phyloP scores from a whole-genome alignment of 2,797 vertebrate genomes.

The Amblyraja radiata region DNA sequence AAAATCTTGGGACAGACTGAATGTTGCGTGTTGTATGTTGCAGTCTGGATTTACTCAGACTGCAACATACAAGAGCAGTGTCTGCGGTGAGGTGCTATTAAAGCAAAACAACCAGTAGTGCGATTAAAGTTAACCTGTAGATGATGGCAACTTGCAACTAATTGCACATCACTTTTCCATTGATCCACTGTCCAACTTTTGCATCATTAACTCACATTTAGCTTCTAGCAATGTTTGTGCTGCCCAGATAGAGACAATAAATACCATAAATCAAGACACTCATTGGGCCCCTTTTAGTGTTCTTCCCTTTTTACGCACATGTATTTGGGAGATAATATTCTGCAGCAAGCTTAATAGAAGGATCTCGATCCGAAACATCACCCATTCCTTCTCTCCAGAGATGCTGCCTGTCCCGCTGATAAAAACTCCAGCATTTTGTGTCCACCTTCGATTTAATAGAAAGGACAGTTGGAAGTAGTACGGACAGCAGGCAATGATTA shows the following conservation, averaged over 20 bases:
- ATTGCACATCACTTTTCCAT: neutral
- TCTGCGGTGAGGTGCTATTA: neutral
- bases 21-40: too few relatives aligned
- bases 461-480: neutral
- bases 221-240: neutral
- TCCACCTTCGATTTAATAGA: neutral
- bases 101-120: neutral
- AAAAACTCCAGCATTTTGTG: too few relatives aligned
- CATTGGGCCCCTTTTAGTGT: too few relatives aligned
- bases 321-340: neutral
- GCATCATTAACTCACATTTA: neutral
- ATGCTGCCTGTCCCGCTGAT: too few relatives aligned
- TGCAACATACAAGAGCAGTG: too few relatives aligned
- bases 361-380: too few relatives aligned
- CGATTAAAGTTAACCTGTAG: neutral
- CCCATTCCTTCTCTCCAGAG: too few relatives aligned
- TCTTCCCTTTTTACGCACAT: neutral
- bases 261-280: neutral
- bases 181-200: neutral
- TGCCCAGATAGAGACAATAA: neutral
- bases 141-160: neutral
- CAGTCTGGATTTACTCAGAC: neutral
- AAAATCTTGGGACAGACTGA: neutral
- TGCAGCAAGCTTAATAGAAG: neutral
- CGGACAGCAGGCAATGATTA: neutral